Evolutionary conservation across 2,888 invertebrate genomes (phyloP), one percentile per base, ranked within the genome.

Genomic region (Xestia ashworthii): DNA sequence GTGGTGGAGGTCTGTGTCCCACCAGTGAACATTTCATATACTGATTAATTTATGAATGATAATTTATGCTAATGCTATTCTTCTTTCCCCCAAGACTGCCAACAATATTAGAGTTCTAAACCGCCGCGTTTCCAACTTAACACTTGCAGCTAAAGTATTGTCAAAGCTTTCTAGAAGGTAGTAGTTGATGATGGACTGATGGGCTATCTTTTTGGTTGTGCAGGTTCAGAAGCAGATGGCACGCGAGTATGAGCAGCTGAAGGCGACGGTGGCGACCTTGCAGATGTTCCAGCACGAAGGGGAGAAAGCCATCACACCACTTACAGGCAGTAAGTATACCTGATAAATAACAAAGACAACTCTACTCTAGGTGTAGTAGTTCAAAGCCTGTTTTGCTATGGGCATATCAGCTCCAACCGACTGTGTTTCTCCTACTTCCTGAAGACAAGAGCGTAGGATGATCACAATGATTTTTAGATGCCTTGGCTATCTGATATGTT

Each of bases 221-320:
- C 93, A 99, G 98, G 98, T 99, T 41, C 98, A 99, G 92, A 98
- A 98, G 91, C 98, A 99, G 94, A 98, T 99, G 92, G 98, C 97
- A 65, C 97, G 98, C 77, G 99, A 99, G 94, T 99, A 98, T 94
- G 98, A 99, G 90, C 98, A 98, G 94, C 98, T 99, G 68, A 99
- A 99, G 94, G 98, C 98, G 83, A 97, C 98, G 32, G 98, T 98
- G 89, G 97, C 97, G 65, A 98, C 98, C 3, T 94, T 99, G 82
- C 98, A 98, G 90, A 97, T 98, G 90, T 98, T 99, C 92, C 98
- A 98, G 93, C 97, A 97, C 80, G 98, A 98, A 86, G 97, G 97
- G 1, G 98, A 96, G 76, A 96, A 95, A 80, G 94, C 93, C 50
- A 95, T 96, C 89, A 95, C 96, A 93, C 93, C 97, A 3, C 89